Conservation (phyloP, 2,888 invertebrate species). For the Antitype chi region DNA sequence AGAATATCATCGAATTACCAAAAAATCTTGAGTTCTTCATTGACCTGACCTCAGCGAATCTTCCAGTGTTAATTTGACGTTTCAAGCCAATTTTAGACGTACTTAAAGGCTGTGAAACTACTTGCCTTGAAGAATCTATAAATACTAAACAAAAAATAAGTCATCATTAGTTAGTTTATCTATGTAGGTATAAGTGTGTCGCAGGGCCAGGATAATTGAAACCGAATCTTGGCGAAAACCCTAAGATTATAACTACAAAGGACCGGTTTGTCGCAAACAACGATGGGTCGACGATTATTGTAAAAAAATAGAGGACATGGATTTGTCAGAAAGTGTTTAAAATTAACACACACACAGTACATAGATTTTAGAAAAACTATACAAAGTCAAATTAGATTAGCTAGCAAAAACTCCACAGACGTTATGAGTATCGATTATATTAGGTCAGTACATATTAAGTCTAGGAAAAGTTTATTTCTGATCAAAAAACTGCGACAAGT, state of each 20-base stretch:
- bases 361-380: not conserved
- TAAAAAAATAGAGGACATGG: not conserved
- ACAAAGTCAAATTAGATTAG: not conserved
- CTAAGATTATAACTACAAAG: not conserved
- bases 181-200: not conserved
- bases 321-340: not conserved
- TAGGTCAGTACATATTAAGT: too few species aligned
- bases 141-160: constrained; percentile 75
- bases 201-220: not conserved
- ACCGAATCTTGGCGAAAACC: not conserved
- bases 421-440: not conserved
- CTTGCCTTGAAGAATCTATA: constrained; percentile 85
- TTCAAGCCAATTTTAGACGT: constrained; percentile 62
- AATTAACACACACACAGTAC: too few species aligned
- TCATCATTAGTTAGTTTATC: not conserved
- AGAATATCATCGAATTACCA: constrained; percentile 66
- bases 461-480: too few species aligned
- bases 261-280: not conserved
- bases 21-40: constrained; percentile 72
- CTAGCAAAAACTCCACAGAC: not conserved
- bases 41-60: constrained; percentile 76
- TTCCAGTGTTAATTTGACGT: constrained; percentile 72
- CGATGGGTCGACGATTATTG: not conserved
- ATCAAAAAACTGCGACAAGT: too few species aligned
- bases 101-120: constrained; percentile 80